phyloP scores from a whole-genome alignment of 64 coral and sea anemone genomes.

The Dendronephthya gigantea region DNA sequence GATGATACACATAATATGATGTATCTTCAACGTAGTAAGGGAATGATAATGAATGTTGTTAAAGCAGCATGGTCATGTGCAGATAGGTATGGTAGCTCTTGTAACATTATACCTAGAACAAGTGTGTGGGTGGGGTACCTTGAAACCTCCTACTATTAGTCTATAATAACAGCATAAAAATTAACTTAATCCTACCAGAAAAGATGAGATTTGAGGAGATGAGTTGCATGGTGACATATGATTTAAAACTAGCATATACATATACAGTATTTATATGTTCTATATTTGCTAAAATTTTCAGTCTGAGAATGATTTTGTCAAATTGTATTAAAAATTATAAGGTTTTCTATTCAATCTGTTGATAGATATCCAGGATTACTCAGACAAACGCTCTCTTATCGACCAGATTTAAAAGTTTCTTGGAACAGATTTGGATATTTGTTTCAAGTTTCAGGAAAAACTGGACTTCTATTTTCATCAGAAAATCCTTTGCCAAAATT shows the following conservation, averaged over 20 bases:
- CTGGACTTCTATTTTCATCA: conserved; percentile 77
- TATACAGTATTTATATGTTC: too few relatives aligned
- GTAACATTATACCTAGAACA: background rate
- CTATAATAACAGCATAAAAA: too few relatives aligned
- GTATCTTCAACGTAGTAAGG: background rate
- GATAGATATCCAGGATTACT: conserved; percentile 54
- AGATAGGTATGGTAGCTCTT: background rate
- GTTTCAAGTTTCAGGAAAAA: conserved; percentile 61
- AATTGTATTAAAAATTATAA: background rate
- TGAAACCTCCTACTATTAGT: too few relatives aligned
- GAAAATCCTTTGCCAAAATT: conserved; percentile 43
- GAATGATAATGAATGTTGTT: background rate
- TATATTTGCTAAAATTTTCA: too few relatives aligned
- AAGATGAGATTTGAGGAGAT: too few relatives aligned
- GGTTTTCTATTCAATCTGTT: conserved; percentile 7
- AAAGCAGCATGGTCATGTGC: background rate
- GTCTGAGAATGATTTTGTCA: too few relatives aligned
- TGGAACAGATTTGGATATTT: conserved; percentile 45
- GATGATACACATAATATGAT: background rate
- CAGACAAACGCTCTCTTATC: conserved; percentile 62
- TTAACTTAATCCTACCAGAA: too few relatives aligned
- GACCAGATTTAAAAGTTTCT: conserved; percentile 46
- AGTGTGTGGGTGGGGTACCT: too few relatives aligned
- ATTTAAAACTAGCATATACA: too few relatives aligned
- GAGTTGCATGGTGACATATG: too few relatives aligned